Percentiles rank a stretch among this genome's conserved stretches.
phyloP scores from a whole-genome alignment of 2,113 vertebrate species.

The Perca flavescens region DNA sequence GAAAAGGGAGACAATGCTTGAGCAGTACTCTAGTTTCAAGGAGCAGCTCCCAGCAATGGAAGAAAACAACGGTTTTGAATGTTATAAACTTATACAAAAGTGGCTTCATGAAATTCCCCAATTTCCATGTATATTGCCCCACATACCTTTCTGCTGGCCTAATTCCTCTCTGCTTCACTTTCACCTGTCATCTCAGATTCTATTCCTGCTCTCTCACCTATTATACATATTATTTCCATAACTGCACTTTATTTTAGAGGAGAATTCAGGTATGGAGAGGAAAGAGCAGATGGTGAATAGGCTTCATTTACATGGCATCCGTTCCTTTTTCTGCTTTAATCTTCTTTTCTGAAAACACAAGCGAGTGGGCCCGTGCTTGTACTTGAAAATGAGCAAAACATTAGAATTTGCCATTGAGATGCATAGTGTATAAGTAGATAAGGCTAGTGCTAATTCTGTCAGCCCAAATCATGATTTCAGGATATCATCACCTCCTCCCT shows the following conservation, averaged over 20 bases:
- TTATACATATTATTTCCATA: constrained; percentile 52
- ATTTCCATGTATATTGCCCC: constrained; percentile 21
- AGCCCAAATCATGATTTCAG: not conserved
- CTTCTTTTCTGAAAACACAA: constrained; percentile 8
- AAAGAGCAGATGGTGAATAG: constrained; percentile 15
- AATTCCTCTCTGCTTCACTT: constrained; percentile 29
- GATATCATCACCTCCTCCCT: too few species aligned
- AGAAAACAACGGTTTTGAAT: constrained; percentile 11
- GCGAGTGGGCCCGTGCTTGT: not conserved
- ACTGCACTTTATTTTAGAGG: constrained; percentile 30
- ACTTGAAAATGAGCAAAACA: not conserved
- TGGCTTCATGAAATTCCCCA: not conserved
- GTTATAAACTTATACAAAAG: not conserved
- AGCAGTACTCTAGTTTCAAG: not conserved
- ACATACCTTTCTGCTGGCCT: constrained; percentile 24
- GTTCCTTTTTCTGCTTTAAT: constrained; percentile 15
- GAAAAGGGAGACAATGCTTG: not conserved
- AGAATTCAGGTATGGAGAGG: not conserved
- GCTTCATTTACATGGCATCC: constrained; percentile 17
- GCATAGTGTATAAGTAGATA: not conserved
- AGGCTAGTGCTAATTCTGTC: not conserved
- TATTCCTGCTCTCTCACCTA: constrained; percentile 22
- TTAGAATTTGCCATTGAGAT: not conserved
- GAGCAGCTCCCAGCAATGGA: not conserved
- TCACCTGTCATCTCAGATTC: constrained; percentile 33